Evolutionary conservation across 2,888 invertebrate genomes (phyloP).

Genomic region (Polylopha cassiicola): DNA sequence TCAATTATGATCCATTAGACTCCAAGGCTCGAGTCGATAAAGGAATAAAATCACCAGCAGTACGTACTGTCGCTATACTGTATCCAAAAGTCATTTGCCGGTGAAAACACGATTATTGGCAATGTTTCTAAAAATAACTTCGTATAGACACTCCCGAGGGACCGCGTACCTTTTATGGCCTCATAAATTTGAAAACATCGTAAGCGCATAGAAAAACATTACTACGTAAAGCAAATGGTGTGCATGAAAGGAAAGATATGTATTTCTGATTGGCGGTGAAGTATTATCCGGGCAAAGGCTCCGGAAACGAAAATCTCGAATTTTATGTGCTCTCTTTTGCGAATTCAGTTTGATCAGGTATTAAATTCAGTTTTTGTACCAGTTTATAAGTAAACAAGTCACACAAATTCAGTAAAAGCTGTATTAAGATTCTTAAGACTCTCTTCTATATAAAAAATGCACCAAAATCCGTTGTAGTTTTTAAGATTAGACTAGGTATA

Average conservation of each 20-base stretch:
- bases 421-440: too few species aligned
- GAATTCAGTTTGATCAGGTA: too few species aligned
- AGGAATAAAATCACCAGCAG: too few species aligned
- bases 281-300: conserved; percentile 15
- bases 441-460: too few species aligned
- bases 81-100: neutral
- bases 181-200: conserved; percentile 41
- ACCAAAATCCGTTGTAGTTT: too few species aligned
- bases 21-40: too few species aligned
- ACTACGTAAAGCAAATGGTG: conserved; percentile 34
- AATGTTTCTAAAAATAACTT: conserved; percentile 11
- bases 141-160: conserved; percentile 15
- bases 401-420: too few species aligned
- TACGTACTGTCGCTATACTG: neutral
- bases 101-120: conserved; percentile 11
- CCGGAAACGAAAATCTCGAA: conserved; percentile 9
- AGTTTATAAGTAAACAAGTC: too few species aligned
- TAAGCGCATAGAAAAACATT: conserved; percentile 36
- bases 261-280: conserved; percentile 18
- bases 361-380: too few species aligned
- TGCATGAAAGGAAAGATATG: conserved; percentile 28
- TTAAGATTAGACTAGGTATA: too few species aligned
- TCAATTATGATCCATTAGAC: too few species aligned
- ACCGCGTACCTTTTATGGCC: conserved; percentile 17
- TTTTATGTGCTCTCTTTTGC: neutral